These are phyloP conservation scores for Lasioglossum lativentre DNA, from an alignment of 2,888 invertebrate species.

Conservation along the genomic window DNA sequence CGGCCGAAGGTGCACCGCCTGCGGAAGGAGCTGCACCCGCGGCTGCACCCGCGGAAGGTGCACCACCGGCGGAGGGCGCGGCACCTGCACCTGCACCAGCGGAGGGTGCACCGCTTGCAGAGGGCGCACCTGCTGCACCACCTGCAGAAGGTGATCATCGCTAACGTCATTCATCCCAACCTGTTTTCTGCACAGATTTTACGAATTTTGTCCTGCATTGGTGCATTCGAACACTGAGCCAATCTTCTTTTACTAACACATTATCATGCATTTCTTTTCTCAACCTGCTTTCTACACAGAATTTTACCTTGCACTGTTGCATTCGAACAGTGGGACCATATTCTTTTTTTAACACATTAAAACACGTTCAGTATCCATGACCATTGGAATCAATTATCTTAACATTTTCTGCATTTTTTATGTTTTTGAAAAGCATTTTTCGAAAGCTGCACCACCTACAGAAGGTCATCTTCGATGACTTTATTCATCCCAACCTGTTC, in stretches of 20 bases:
- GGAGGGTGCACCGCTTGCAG: constrained; percentile 79
- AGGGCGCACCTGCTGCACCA: constrained; percentile 76
- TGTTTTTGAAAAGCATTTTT: neutral
- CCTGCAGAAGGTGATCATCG: constrained; percentile 74
- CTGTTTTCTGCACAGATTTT: neutral
- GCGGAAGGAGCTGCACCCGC: constrained; percentile 74
- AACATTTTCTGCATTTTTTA: neutral
- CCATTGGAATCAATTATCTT: neutral
- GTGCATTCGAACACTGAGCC: neutral
- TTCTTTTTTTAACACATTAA: too few species aligned
- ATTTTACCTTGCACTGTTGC: neutral
- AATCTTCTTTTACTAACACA: neutral
- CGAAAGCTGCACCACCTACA: constrained; percentile 63
- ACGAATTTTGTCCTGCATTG: neutral
- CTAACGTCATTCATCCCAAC: neutral
- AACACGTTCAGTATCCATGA: too few species aligned
- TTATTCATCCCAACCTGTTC: too few species aligned
- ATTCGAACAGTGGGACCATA: neutral
- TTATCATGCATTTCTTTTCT: too few species aligned
- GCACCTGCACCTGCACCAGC: constrained; percentile 70
- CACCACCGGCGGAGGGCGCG: constrained; percentile 75
- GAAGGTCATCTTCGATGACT: too few species aligned
- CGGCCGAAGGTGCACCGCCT: constrained; percentile 65
- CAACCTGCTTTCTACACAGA: neutral
- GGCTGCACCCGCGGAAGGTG: constrained; percentile 82